Base-by-base conservation (phyloP, 2,888 invertebrate genomes). In the Drosophila lutescens region DNA sequence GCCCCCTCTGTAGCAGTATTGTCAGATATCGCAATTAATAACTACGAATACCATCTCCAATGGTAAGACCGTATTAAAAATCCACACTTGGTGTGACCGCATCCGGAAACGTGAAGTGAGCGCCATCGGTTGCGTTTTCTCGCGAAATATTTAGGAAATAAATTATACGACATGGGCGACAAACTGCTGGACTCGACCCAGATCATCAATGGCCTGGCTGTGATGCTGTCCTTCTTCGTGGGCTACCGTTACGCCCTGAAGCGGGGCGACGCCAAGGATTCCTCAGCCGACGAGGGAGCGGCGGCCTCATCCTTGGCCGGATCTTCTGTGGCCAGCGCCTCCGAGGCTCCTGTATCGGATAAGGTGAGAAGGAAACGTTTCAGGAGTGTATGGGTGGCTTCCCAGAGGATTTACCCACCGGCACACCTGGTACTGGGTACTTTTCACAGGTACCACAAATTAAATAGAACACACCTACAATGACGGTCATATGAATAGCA, bases 181-280 rank as follows among this genome's bases (percentile, higher is more conserved):
- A 91, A 90, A 71, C 68, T 92, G 43, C 74, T 92, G 55, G 91
- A 92, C 61, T 84, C 91, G 36, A 77, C 90, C 36, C 92, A 92
- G 85, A 77, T 92, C 12, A 84, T 92, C 41, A 92, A 91, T 86
- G 92, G 92, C 8, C 67, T 92, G 49, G 92, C 92, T 36, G 90
- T 92, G 62, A 79, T 92, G 67, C 75, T 92, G n/a, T 92, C 92
- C 36, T 92, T 92, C 60, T 92, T 90, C 49, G 92, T 91, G 10
- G 92, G 92, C 12, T 92, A 92, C 72, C 92, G 90, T 68, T 92
- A 92, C 77, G 92, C 92, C 9, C 66, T 90, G 7, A 91, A 91
- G 55, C 88, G 90, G 32, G 87, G 79, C 13, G 88, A 86, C 20
- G 84, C 79, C 67, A 62, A 72, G 46, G 71, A 56, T 23, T n/a